phyloP scores from a whole-genome alignment of 2,888 invertebrate genomes.

The Seladonia tumulorum region DNA sequence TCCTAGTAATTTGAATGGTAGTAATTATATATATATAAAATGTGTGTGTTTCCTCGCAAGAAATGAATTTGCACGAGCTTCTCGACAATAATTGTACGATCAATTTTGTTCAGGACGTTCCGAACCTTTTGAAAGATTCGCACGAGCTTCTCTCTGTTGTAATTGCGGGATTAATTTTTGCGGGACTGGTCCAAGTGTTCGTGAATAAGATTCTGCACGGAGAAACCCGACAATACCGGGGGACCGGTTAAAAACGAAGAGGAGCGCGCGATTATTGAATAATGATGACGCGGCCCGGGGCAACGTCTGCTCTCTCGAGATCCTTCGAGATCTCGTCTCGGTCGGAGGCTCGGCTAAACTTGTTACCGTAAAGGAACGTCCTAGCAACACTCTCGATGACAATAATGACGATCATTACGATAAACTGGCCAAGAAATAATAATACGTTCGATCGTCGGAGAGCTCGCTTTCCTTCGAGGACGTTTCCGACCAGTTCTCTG shows the following conservation, averaged over 20 bases:
- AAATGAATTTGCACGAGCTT: no score
- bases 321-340: constrained; percentile 13
- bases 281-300: constrained; percentile 72
- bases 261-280: constrained; percentile 72
- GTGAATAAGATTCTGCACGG: background rate
- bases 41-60: no score
- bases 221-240: constrained; percentile 14
- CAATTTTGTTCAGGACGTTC: no score
- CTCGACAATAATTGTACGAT: no score
- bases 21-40: no score
- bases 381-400: constrained; percentile 60
- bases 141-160: background rate
- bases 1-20: no score
- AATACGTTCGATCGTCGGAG: constrained; percentile 44
- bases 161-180: background rate
- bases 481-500: constrained; percentile 30
- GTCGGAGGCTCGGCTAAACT: constrained; percentile 34
- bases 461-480: constrained; percentile 32
- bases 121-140: no score
- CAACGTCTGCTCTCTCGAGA: constrained; percentile 59
- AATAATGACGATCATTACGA: constrained; percentile 70
- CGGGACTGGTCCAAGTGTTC: background rate
- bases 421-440: constrained; percentile 62
- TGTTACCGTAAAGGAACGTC: constrained; percentile 50
- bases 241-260: constrained; percentile 47